Base-by-base conservation (phyloP, 2,113 vertebrate genomes). In the Odocoileus virginianus region DNA sequence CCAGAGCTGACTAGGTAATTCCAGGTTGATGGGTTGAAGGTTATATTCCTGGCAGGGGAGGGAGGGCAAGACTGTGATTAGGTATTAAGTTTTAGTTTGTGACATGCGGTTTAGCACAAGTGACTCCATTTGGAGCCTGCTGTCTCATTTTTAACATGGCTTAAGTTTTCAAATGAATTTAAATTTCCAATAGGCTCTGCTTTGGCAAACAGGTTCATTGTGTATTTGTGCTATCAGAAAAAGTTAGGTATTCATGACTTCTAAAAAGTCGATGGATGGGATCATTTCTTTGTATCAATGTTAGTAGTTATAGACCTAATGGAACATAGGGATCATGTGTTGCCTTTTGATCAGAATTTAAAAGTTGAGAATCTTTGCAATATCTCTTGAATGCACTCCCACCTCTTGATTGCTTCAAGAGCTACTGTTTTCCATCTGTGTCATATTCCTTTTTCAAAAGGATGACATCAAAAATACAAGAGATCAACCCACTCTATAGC, bases 81-180 rank as follows among this genome's bases (percentile, higher is more conserved):
- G 50, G 17, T 83, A 25, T 27, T 55, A 23, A 82, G 19, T 55
- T 54, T 55, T 55, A 13, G 33, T 55, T 83, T 83, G 81, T 83
- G 52, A 55, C 7, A 8, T 55, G 52, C n/a, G 81, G 21, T 83
- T 83, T 83, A 83, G 81, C 81, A 27, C 21, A 55, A 27, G 13
- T 36, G 12, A 83, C 52, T 55, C 81, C 81, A 55, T 36, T 25
- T 83, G 81, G 81, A 25, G 7, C n/a, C 52, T 83, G 52, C 52
- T 55, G 81, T 55, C 21, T 55, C 21, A 14, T 55, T 55, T 36
- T 55, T 83, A 55, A 55, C 21, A 83, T 36, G 36, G 33, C 36
- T 82, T 88, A 33, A 45, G 25, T 64, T 95, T 98, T 89, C 60
- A 76, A 92, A 50, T 36, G 74, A 97, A 89, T 58, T 43, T 36